Conservation (phyloP, 2,113 vertebrate genomes). For the Eretmochelys imbricata region DNA sequence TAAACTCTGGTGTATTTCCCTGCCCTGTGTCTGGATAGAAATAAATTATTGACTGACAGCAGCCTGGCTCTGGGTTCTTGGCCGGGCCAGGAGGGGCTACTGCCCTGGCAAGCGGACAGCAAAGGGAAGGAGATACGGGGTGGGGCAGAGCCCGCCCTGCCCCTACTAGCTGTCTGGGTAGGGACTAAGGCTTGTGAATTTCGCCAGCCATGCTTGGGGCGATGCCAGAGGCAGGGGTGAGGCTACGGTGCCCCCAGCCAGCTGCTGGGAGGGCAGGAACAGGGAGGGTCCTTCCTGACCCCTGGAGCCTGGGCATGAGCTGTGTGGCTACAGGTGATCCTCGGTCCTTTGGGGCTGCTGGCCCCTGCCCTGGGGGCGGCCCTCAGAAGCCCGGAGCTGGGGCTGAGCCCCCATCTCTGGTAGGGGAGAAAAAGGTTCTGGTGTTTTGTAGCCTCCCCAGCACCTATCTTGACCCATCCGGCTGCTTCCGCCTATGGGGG, state of each 20-base stretch:
- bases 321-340: too few species aligned
- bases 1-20: not conserved
- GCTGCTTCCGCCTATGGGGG: not conserved
- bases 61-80: not conserved
- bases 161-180: too few species aligned
- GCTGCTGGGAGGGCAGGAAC: not conserved
- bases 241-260: too few species aligned
- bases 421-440: not conserved
- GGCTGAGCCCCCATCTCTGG: too few species aligned
- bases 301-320: too few species aligned
- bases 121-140: too few species aligned
- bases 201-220: too few species aligned
- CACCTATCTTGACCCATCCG: not conserved
- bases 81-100: too few species aligned
- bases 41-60: not conserved
- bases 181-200: not conserved
- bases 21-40: not conserved
- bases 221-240: too few species aligned
- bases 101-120: rapidly evolving
- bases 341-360: not conserved
- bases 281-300: not conserved
- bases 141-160: too few species aligned
- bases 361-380: too few species aligned
- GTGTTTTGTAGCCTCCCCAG: not conserved
- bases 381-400: too few species aligned